Percentiles rank a stretch among this genome's conserved stretches.
Evolutionary conservation across 2,113 vertebrate species (phyloP).

Genomic region (Neopipo cinnamomea): DNA sequence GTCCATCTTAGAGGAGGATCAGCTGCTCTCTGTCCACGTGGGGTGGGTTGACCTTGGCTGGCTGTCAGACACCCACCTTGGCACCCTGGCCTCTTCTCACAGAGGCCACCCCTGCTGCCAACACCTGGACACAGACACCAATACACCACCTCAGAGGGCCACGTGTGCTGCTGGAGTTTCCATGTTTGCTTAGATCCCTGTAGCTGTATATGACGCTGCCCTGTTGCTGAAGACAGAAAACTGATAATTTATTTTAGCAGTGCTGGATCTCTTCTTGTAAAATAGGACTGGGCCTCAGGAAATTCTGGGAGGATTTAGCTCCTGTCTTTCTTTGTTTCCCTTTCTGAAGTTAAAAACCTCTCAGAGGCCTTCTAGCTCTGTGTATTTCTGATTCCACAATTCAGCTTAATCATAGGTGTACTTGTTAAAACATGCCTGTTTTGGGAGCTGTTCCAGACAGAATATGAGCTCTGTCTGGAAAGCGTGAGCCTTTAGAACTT

Average conservation of each 20-base stretch:
- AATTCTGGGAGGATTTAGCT: background rate
- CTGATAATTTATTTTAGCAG: background rate
- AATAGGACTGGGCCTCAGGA: background rate
- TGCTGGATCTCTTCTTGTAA: background rate
- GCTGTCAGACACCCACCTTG: background rate
- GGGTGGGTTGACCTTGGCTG: background rate
- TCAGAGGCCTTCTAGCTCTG: background rate
- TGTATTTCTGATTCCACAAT: background rate
- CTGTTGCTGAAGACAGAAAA: background rate
- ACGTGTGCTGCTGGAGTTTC: background rate
- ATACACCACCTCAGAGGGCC: background rate
- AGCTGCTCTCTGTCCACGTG: background rate
- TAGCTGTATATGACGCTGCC: background rate
- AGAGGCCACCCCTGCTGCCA: background rate
- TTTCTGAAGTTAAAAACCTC: background rate
- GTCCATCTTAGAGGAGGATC: background rate
- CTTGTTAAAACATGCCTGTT: constrained; percentile 45
- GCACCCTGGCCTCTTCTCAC: background rate
- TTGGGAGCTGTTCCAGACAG: constrained; percentile 8
- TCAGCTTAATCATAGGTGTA: background rate
- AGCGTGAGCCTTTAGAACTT: background rate
- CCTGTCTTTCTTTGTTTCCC: background rate
- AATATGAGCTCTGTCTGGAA: background rate
- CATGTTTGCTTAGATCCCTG: background rate
- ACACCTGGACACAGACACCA: background rate